A percentile compares a stretch with the other conserved stretches of the same genome.
Conservation (phyloP, 1,140 invertebrate species). For the Saccostrea echinata region DNA sequence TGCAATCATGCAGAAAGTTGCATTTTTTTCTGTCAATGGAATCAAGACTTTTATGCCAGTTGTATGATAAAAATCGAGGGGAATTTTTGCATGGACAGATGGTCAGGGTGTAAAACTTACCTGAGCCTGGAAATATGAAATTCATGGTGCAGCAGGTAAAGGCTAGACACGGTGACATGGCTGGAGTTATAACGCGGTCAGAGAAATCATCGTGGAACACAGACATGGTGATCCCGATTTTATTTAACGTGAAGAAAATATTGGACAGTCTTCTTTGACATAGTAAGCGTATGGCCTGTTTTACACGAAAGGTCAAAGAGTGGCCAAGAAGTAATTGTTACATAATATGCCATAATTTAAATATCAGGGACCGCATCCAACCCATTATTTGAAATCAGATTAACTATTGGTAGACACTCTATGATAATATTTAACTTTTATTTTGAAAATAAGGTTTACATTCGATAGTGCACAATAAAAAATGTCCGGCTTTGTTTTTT, state of each 20-base stretch:
- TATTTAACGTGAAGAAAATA: no score
- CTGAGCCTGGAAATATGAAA: conserved; percentile 38
- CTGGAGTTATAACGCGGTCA: conserved; percentile 18
- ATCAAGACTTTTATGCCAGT: no score
- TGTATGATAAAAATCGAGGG: no score
- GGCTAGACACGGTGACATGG: conserved; percentile 43
- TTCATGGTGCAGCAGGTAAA: conserved; percentile 33
- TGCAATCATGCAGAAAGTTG: no score
- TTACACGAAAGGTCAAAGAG: not conserved
- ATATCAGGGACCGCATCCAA: not conserved
- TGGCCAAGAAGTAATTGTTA: not conserved
- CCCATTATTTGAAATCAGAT: no score
- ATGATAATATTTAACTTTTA: no score
- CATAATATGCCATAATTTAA: not conserved
- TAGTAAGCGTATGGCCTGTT: not conserved
- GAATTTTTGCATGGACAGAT: not conserved
- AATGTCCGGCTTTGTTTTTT: no score
- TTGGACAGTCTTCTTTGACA: no score
- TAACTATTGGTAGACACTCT: no score
- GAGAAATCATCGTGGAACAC: conserved; percentile 6
- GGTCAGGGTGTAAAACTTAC: not conserved
- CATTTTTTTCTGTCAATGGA: no score
- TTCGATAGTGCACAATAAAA: no score
- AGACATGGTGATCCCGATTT: not conserved
- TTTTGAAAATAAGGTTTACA: no score